phyloP scores from a whole-genome alignment of 2,113 vertebrate genomes.

The Bucco capensis region DNA sequence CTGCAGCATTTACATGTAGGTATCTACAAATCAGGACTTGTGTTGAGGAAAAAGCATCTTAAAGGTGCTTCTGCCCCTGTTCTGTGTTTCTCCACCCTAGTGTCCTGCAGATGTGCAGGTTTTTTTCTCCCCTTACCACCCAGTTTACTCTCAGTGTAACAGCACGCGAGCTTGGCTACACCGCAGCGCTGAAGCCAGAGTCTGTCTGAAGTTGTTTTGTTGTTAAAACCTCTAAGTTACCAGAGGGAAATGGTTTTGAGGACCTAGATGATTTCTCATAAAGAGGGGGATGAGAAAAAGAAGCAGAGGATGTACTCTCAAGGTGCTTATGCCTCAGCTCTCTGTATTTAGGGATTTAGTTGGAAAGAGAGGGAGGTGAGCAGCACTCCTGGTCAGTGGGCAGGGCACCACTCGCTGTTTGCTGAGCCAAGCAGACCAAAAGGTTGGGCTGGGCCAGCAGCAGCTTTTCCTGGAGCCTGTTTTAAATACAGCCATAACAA shows the following conservation, averaged over 20 bases:
- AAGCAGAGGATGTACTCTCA: neutral
- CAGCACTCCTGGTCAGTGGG: accelerated
- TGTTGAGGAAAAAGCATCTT: neutral
- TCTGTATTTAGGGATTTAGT: accelerated
- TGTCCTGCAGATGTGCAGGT: neutral
- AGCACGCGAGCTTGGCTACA: neutral
- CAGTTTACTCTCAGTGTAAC: neutral
- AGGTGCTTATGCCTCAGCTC: neutral
- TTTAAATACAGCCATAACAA: neutral
- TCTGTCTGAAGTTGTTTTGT: too few species aligned
- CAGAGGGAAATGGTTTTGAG: neutral
- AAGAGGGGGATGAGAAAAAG: neutral
- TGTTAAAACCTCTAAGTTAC: neutral
- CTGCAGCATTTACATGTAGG: accelerated
- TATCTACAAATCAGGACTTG: accelerated
- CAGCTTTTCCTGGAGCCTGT: neutral
- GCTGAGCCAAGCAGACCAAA: neutral
- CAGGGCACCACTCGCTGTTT: accelerated
- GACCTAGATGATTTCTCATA: neutral
- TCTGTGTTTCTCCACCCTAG: neutral
- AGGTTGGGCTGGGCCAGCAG: neutral
- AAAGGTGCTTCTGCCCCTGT: neutral
- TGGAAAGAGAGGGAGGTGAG: neutral
- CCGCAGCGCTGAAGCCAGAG: accelerated
- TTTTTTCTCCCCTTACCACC: accelerated